Conservation (phyloP, 2,888 invertebrate species). For the Cantharis nigra region DNA sequence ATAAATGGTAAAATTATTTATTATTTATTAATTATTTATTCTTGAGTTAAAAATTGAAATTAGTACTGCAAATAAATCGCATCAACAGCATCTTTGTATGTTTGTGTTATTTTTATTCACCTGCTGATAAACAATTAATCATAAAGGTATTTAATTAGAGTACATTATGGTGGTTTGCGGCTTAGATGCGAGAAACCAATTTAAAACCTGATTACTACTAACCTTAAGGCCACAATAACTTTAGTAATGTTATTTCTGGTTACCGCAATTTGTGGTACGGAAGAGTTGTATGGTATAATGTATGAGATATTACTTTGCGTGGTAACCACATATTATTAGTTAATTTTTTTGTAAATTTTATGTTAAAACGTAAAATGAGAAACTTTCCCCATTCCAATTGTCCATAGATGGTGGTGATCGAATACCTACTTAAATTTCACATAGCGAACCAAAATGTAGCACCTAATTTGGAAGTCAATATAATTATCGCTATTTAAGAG, state of each 20-base stretch:
- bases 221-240: conserved; percentile 5
- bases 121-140: background rate
- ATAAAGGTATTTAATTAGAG: background rate
- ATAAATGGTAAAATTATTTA: too few species aligned
- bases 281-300: background rate
- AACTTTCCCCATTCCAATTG: background rate
- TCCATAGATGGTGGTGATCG: background rate
- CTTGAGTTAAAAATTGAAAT: too few species aligned
- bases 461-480: background rate
- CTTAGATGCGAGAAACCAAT: conserved; percentile 2
- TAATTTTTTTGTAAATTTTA: background rate
- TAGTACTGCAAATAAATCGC: background rate
- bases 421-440: background rate
- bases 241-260: conserved; percentile 4
- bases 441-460: background rate
- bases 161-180: background rate
- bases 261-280: conserved; percentile 1
- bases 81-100: background rate
- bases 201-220: background rate
- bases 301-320: background rate
- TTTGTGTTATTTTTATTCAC: background rate
- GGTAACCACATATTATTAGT: background rate
- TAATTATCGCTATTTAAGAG: background rate
- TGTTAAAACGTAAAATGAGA: background rate
- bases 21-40: too few species aligned